Evolutionary conservation across 2,888 invertebrate species (phyloP), one percentile per base, ranked within the genome.

Genomic region (Scaeva pyrastri): DNA sequence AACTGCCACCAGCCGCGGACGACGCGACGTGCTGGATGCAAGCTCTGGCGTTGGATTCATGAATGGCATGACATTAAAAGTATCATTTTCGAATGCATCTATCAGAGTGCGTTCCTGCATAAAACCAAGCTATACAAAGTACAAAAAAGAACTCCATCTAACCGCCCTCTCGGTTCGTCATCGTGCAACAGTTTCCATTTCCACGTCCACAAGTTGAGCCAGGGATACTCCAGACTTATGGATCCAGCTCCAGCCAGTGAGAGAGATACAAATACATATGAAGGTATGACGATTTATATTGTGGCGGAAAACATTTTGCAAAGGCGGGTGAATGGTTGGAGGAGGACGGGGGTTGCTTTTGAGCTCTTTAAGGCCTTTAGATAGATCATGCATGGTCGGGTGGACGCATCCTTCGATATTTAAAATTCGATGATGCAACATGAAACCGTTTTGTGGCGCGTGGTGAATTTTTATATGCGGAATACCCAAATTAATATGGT

Each of bases 151-250:
- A 19, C 8, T 26, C 12, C 12, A 1, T 10, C 23, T 2, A 14
- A 21, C 21, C 6, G 14, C 21, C 26, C 60, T n/a, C 31, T 4
- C 31, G 31, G 31, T 31, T 8, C 31, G 31, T 4, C 31, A 31
- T 68, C 66, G 56, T 58, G 79, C 78, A 85, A 85, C 84, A 85
- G 81, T 70, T 77, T 80, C 14, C 62, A 64, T 11, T 36, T 19
- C 12, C 52, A 19, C 23, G 1, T 21, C 48, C 21, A 56, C 16
- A 39, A 43, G 11, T 58, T 72, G 45, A 31, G n/a, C n/a, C n/a
- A n/a, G 58, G 31, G 39, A 19, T 21, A 41, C 19, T 31, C 14
- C 21, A 48, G 19, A 55, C 26, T 55, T 64, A 7, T 31, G 31
- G 8, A 31, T 31, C 0, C 64, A 12, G 19, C n/a, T n/a, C n/a